phyloP scores from a whole-genome alignment of 2,888 invertebrate genomes.

The Apomyelois bistriatella region DNA sequence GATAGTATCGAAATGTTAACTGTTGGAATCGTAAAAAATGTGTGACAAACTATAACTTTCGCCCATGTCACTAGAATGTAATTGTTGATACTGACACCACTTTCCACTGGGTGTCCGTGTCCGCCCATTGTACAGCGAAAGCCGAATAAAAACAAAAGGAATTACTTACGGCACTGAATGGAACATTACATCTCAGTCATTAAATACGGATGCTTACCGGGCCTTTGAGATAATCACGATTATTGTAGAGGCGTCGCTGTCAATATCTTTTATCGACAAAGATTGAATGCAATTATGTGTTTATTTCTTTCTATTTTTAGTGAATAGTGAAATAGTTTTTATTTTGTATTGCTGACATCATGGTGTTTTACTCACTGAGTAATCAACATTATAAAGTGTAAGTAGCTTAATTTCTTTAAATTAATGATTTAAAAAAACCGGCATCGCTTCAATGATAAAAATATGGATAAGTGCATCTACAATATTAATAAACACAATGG shows the following conservation, averaged over 20 bases:
- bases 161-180: slow-evolving; percentile 37
- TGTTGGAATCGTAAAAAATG: too few relatives aligned
- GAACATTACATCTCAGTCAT: slow-evolving; percentile 11
- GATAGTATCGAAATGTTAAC: too few relatives aligned
- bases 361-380: too few relatives aligned
- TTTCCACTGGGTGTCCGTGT: slow-evolving; percentile 62
- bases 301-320: too few relatives aligned
- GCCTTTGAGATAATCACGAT: slow-evolving; percentile 15
- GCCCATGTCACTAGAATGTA: slow-evolving; percentile 48
- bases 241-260: background rate
- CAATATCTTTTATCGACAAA: background rate
- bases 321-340: too few relatives aligned
- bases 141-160: slow-evolving; percentile 61
- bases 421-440: too few relatives aligned
- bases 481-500: too few relatives aligned
- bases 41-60: slow-evolving; percentile 56
- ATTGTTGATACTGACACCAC: slow-evolving; percentile 45
- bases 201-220: slow-evolving; percentile 17
- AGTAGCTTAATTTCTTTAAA: too few relatives aligned
- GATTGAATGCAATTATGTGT: background rate
- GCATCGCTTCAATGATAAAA: too few relatives aligned
- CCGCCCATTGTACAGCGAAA: slow-evolving; percentile 66
- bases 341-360: too few relatives aligned
- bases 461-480: too few relatives aligned
- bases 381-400: too few relatives aligned